Conservation (phyloP, 2,888 invertebrate genomes). For the Rhagonycha fulva region DNA sequence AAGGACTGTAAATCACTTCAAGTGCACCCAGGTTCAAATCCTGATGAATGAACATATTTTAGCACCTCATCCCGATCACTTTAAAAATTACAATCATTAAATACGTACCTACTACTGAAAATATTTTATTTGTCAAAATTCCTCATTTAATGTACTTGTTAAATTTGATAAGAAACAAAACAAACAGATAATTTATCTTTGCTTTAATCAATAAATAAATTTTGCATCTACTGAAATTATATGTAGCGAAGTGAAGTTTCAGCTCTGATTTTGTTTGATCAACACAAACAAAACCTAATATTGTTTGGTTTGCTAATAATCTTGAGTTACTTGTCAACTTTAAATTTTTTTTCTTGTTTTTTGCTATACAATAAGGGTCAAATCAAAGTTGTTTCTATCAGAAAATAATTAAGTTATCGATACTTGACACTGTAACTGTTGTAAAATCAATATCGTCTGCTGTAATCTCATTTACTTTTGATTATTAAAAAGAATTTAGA, state of each 20-base stretch:
- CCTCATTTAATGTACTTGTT: no score
- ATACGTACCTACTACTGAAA: no score
- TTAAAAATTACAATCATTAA: no score
- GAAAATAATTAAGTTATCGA: not conserved
- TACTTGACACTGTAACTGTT: not conserved
- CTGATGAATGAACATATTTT: no score
- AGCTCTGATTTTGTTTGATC: not conserved
- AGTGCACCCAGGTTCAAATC: no score
- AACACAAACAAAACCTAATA: not conserved
- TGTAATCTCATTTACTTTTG: not conserved
- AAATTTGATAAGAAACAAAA: not conserved
- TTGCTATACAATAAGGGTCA: not conserved
- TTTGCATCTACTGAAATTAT: not conserved
- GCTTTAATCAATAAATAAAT: not conserved
- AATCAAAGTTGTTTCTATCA: not conserved
- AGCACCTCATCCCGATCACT: no score
- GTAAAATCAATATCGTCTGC: not conserved
- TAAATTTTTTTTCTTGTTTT: not conserved
- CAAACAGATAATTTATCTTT: not conserved
- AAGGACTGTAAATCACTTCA: no score
- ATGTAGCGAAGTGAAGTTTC: not conserved
- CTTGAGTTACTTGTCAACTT: not conserved
- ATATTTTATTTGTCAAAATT: no score
- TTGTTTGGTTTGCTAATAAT: not conserved
- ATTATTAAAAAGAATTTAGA: not conserved